Evolutionary conservation across 1,140 invertebrate genomes (phyloP).

Genomic region (Euura saliciscinereae): DNA sequence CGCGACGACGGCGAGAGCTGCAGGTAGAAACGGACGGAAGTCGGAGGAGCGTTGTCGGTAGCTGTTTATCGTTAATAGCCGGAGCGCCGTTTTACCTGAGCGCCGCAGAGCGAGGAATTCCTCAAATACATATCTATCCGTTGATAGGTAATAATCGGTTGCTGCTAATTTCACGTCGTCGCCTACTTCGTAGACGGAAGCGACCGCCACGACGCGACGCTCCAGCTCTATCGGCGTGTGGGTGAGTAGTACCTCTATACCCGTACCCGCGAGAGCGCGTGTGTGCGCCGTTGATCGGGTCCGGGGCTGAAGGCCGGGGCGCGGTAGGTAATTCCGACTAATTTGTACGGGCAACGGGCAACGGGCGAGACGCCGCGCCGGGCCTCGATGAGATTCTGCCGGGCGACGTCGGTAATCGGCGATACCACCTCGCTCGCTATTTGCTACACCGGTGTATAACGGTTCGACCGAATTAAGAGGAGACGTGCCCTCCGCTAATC

Average conservation of each 20-base stretch:
- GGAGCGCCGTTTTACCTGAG: not conserved
- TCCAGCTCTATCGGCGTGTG: not conserved
- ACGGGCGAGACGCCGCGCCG: not conserved
- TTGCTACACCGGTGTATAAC: conserved; percentile 34
- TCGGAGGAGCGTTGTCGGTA: not conserved
- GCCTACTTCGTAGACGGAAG: not conserved
- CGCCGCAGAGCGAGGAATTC: not conserved
- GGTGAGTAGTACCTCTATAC: no score
- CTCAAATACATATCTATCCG: not conserved
- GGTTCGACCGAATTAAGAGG: conserved; percentile 56
- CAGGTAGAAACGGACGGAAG: not conserved
- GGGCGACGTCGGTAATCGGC: conserved; percentile 42
- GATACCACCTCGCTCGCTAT: conserved; percentile 45
- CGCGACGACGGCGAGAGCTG: no score
- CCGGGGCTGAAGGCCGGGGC: not conserved
- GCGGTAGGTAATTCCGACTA: conserved; percentile 1
- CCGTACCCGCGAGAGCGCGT: no score
- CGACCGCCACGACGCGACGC: not conserved
- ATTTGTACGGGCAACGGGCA: not conserved
- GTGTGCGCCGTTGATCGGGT: not conserved
- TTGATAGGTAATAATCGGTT: conserved; percentile 2
- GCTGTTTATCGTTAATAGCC: conserved; percentile 1
- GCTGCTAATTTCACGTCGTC: conserved; percentile 6
- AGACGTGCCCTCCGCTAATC: conserved; percentile 57
- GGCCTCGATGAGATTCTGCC: not conserved